These are phyloP conservation scores for Palythoa grandis DNA, from an alignment of 92 coral and sea anemone species.

Conservation along the genomic window DNA sequence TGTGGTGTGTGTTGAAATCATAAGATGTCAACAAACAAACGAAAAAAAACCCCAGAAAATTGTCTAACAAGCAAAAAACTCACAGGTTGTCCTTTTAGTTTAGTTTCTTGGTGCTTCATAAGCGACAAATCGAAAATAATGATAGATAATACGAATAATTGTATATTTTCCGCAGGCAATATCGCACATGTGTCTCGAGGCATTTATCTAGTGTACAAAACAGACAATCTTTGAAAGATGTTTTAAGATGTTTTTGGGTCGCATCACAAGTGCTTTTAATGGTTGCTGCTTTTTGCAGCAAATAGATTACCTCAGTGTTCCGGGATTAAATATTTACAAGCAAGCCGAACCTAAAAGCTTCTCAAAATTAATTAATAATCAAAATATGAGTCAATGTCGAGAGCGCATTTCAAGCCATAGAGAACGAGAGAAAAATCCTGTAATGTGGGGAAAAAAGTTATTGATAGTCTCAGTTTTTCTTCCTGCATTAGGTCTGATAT, in stretches of 20 bases:
- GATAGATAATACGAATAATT: background rate
- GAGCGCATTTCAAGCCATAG: background rate
- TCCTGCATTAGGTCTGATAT: constrained; percentile 14
- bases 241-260: background rate
- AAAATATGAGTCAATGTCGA: background rate
- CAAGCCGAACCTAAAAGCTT: constrained; percentile 4
- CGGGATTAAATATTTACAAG: background rate
- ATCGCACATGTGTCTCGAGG: background rate
- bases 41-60: no score
- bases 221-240: background rate
- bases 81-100: background rate
- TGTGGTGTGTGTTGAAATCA: no score
- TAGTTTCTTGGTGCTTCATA: background rate
- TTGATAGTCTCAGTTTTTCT: background rate
- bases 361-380: background rate
- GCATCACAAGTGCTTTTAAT: constrained; percentile 10
- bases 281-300: constrained; percentile 17
- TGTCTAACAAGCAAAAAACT: background rate
- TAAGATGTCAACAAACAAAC: background rate
- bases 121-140: background rate
- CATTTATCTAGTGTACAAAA: background rate
- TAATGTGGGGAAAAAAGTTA: background rate
- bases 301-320: constrained; percentile 14
- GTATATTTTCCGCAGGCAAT: background rate
- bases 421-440: background rate